Percentiles rank a stretch among this genome's conserved stretches.
phyloP scores from a whole-genome alignment of 2,797 vertebrate genomes.

The Danio albolineatus region DNA sequence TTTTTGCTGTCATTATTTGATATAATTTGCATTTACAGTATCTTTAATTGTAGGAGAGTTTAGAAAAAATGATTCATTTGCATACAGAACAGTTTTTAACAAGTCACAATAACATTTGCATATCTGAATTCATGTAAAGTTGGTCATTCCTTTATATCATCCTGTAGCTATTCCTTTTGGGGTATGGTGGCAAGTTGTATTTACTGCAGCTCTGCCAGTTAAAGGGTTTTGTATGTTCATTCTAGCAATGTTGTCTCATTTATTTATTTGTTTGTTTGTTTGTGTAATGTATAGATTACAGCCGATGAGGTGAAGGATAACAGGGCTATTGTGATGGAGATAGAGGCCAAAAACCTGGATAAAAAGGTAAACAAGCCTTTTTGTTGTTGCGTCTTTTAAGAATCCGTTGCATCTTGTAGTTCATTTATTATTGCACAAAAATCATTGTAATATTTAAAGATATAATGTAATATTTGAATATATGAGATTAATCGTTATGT shows the following conservation, averaged over 20 bases:
- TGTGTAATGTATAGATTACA: constrained; percentile 75
- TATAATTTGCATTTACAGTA: constrained; percentile 37
- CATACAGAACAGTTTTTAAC: not conserved
- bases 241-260: not conserved
- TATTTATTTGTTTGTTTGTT: no score
- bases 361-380: constrained; percentile 83
- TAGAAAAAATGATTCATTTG: not conserved
- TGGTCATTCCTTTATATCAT: not conserved
- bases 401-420: not conserved
- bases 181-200: no score
- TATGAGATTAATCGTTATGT: not conserved
- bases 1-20: constrained; percentile 31
- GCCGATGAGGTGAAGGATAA: constrained; percentile 92
- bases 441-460: not conserved
- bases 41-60: constrained; percentile 20
- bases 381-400: not conserved
- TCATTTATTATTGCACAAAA: not conserved
- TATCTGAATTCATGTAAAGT: constrained; percentile 7
- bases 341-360: constrained; percentile 90
- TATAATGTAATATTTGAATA: no score
- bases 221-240: not conserved
- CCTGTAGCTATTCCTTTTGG: not conserved
- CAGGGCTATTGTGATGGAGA: constrained; percentile 83
- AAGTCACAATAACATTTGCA: not conserved
- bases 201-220: not conserved